phyloP scores from a whole-genome alignment of 2,797 vertebrate species.

The Harpagifer antarcticus region DNA sequence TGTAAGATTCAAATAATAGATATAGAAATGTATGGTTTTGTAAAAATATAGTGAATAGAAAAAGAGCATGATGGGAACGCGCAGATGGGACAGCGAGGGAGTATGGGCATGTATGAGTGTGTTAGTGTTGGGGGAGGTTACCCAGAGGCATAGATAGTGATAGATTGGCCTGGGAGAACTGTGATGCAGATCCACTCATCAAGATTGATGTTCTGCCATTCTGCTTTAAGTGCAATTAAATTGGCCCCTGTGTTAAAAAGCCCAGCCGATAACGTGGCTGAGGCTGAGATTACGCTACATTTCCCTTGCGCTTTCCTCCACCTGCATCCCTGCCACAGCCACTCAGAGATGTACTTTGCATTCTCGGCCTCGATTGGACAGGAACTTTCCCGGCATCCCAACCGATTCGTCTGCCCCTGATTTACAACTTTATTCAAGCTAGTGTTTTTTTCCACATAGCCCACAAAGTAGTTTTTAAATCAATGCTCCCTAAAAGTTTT shows the following conservation, averaged over 20 bases:
- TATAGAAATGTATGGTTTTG: slow-evolving; percentile 20
- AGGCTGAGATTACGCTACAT: slow-evolving; percentile 82
- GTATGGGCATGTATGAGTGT: slow-evolving; percentile 57
- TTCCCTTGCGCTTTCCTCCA: slow-evolving; percentile 76
- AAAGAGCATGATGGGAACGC: slow-evolving; percentile 54
- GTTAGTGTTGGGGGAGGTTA: slow-evolving; percentile 61
- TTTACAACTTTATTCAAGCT: slow-evolving; percentile 67
- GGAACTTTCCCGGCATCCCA: slow-evolving; percentile 60
- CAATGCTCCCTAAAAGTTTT: slow-evolving; percentile 79
- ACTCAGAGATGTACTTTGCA: slow-evolving; percentile 68
- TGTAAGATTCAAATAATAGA: slow-evolving; percentile 29
- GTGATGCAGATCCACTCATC: slow-evolving; percentile 90
- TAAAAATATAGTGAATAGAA: neutral
- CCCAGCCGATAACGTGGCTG: slow-evolving; percentile 78
- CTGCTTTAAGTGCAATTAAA: slow-evolving; percentile 92
- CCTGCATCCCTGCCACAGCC: slow-evolving; percentile 67
- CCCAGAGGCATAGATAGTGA: slow-evolving; percentile 84
- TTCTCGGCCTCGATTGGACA: slow-evolving; percentile 45
- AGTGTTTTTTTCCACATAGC: slow-evolving; percentile 51
- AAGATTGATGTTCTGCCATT: slow-evolving; percentile 92
- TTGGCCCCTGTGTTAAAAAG: slow-evolving; percentile 85
- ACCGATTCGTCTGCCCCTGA: slow-evolving; percentile 49
- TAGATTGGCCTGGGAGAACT: slow-evolving; percentile 88
- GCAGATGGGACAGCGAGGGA: slow-evolving; percentile 74
- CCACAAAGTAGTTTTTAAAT: slow-evolving; percentile 79